These are phyloP conservation scores for Falco rusticolus DNA, from an alignment of 2,797 vertebrate species.

Conservation along the genomic window DNA sequence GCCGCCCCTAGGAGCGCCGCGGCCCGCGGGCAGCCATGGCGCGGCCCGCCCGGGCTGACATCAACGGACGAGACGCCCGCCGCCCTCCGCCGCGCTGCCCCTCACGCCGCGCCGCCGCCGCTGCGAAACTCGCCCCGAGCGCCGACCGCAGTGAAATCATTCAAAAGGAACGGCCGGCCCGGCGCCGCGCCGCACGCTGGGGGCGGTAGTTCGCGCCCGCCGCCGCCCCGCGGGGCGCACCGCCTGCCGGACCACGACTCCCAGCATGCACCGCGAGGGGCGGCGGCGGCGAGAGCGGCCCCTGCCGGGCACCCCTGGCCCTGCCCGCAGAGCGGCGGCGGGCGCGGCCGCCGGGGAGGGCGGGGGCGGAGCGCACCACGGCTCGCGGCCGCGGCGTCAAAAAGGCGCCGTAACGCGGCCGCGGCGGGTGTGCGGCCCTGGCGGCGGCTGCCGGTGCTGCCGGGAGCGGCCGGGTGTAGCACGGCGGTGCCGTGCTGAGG, in stretches of 20 bases:
- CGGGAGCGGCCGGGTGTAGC: not conserved
- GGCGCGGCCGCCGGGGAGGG: not conserved
- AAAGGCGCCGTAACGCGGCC: not conserved
- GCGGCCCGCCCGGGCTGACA: not conserved
- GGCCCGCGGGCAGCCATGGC: not conserved
- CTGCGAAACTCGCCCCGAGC: not conserved
- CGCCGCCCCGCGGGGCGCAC: not conserved
- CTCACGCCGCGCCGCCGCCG: not conserved
- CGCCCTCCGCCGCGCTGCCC: not conserved
- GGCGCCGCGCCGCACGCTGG: not conserved
- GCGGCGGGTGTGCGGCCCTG: not conserved
- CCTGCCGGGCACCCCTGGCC: not conserved
- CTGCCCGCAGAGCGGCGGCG: too few species aligned
- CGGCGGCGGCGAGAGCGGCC: not conserved
- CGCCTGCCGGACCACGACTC: not conserved
- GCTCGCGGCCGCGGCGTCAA: too few species aligned
- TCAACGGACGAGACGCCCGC: not conserved
- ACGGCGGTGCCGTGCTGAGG: not conserved
- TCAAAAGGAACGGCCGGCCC: constrained; percentile 24
- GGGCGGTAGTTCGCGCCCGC: not conserved
- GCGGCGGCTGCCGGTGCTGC: not conserved
- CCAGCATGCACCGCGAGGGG: not conserved
- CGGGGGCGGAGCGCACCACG: too few species aligned
- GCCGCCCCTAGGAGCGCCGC: not conserved
- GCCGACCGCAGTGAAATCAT: constrained; percentile 42